Percentiles rank a stretch among this genome's conserved stretches.
Conservation (phyloP, 2,888 invertebrate species). For the Zonitis immaculata region DNA sequence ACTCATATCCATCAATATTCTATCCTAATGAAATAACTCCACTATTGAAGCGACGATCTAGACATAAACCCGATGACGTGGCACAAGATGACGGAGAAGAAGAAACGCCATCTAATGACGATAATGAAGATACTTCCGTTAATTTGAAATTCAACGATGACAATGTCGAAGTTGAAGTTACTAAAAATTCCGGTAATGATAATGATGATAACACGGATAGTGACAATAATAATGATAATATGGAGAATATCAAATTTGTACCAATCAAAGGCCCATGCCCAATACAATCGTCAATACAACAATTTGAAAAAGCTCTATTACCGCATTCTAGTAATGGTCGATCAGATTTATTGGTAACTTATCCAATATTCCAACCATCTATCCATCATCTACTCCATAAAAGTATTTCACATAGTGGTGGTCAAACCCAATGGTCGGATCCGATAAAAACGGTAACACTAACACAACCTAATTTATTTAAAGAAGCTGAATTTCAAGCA, state of each 20-base stretch:
- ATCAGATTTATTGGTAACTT: background rate
- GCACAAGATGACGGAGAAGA: background rate
- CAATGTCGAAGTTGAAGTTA: no score
- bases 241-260: background rate
- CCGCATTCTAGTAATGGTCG: background rate
- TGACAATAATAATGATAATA: no score
- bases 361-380: background rate
- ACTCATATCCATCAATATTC: background rate
- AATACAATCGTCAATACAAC: background rate
- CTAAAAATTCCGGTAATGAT: no score
- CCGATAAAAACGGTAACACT: conserved; percentile 17
- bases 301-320: background rate
- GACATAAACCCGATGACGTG: background rate
- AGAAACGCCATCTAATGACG: no score
- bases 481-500: no score
- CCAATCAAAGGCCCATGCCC: background rate
- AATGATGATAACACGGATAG: no score
- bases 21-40: background rate
- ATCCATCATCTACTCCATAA: background rate
- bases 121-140: no score
- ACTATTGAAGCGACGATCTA: background rate
- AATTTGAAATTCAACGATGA: no score
- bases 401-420: background rate
- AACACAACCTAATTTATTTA: conserved; percentile 3
- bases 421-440: conserved; percentile 11